Percentiles rank a stretch among this genome's conserved stretches.
Conservation (phyloP, 2,888 invertebrate genomes). For the Ochropacha duplaris region DNA sequence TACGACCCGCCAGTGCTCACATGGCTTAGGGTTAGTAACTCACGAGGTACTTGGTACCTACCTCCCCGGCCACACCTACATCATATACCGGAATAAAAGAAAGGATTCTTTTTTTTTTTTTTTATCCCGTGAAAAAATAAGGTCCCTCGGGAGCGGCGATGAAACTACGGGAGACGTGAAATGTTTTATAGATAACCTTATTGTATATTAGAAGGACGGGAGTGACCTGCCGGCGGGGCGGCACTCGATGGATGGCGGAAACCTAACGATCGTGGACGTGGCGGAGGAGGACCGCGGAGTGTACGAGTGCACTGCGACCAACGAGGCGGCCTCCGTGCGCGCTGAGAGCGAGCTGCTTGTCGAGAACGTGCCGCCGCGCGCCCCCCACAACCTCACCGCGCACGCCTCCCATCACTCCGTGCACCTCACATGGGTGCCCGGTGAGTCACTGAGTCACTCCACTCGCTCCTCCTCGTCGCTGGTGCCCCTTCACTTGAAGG, state of each 20-base stretch:
- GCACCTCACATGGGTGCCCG: slow-evolving; percentile 91
- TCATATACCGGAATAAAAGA: too few relatives aligned
- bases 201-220: slow-evolving; percentile 86
- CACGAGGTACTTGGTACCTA: too few relatives aligned
- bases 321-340: slow-evolving; percentile 93
- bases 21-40: slow-evolving; percentile 47
- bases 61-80: too few relatives aligned
- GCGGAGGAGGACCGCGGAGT: slow-evolving; percentile 93
- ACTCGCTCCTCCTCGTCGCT: not conserved
- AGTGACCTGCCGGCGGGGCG: slow-evolving; percentile 86
- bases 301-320: slow-evolving; percentile 92
- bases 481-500: not conserved
- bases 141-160: too few relatives aligned
- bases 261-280: slow-evolving; percentile 92
- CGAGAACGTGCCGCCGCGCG: slow-evolving; percentile 94
- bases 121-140: too few relatives aligned
- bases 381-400: slow-evolving; percentile 93
- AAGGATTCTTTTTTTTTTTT: too few relatives aligned
- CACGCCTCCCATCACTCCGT: slow-evolving; percentile 88
- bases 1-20: slow-evolving; percentile 31
- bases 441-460: slow-evolving; percentile 50
- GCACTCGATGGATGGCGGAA: slow-evolving; percentile 86
- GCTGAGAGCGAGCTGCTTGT: slow-evolving; percentile 91
- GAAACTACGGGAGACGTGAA: too few relatives aligned
- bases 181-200: too few relatives aligned